phyloP scores from a whole-genome alignment of 1,140 invertebrate species.

The Dryas iulia region DNA sequence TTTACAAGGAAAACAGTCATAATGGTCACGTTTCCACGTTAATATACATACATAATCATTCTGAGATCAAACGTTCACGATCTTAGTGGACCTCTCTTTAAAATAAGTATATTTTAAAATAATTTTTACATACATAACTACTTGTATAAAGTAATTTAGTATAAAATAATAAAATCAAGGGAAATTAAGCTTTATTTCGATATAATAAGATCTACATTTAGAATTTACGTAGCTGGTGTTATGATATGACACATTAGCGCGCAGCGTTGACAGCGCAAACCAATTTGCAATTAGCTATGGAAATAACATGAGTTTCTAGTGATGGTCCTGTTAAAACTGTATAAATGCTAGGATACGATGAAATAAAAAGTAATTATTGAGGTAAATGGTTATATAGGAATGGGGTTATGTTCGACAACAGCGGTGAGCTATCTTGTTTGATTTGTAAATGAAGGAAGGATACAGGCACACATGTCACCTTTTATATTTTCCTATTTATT shows the following conservation, averaged over 20 bases:
- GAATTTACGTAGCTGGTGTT: conserved; percentile 7
- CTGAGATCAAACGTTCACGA: conserved; percentile 29
- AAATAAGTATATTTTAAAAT: conserved; percentile 12
- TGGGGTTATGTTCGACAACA: no score
- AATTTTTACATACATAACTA: neutral
- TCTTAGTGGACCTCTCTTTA: conserved; percentile 11
- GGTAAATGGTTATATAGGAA: no score
- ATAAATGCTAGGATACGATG: neutral
- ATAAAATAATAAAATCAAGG: neutral
- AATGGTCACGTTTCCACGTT: conserved; percentile 10
- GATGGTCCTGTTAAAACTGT: conserved; percentile 29
- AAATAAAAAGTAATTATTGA: no score
- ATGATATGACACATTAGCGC: conserved; percentile 72
- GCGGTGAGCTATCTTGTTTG: no score
- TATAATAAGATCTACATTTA: neutral
- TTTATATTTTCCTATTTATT: no score
- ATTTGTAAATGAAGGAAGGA: no score
- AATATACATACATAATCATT: conserved; percentile 26
- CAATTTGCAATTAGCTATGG: conserved; percentile 77
- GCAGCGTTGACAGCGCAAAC: conserved; percentile 58
- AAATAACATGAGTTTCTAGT: conserved; percentile 50
- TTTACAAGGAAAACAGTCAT: neutral
- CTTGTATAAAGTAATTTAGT: neutral
- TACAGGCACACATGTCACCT: no score
- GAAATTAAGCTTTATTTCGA: neutral